Percentiles rank a stretch among this genome's conserved stretches.
These are phyloP conservation scores for Protaetia brevitarsis DNA, from an alignment of 1,140 invertebrate species.

Conservation along the genomic window DNA sequence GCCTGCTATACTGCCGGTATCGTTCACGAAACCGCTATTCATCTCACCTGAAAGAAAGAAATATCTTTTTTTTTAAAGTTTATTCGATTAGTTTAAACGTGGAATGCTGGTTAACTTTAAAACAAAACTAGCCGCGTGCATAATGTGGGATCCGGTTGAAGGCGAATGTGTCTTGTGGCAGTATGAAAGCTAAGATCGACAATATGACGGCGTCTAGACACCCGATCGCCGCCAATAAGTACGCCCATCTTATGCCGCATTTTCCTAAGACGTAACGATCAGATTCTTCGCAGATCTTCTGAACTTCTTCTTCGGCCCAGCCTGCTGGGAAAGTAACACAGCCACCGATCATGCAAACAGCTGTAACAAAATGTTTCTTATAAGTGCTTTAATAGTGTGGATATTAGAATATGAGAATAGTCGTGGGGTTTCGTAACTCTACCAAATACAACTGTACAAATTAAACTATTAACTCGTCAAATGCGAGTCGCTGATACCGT, in stretches of 20 bases:
- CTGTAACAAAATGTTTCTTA: conserved; percentile 53
- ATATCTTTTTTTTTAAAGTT: no score
- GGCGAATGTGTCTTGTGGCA: conserved; percentile 84
- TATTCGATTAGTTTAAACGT: no score
- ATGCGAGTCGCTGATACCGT: no score
- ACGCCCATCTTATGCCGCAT: conserved; percentile 93
- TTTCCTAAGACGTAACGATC: conserved; percentile 71
- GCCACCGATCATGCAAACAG: conserved; percentile 75
- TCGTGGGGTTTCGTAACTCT: no score
- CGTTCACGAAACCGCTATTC: conserved; percentile 77
- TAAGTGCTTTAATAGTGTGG: no score
- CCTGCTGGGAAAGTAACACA: conserved; percentile 90
- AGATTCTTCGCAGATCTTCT: conserved; percentile 82
- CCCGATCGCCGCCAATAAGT: conserved; percentile 87
- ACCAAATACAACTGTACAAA: no score
- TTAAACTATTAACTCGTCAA: no score
- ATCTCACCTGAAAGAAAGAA: conserved; percentile 83
- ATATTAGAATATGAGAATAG: no score
- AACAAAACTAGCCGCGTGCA: conserved; percentile 53
- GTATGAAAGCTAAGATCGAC: conserved; percentile 87
- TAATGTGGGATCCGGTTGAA: conserved; percentile 80
- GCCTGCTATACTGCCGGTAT: conserved; percentile 75
- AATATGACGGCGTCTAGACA: conserved; percentile 88
- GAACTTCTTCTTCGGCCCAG: conserved; percentile 81
- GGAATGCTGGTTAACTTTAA: no score